Conservation (phyloP, 1,140 invertebrate species). For the Lepidurus couesii region DNA sequence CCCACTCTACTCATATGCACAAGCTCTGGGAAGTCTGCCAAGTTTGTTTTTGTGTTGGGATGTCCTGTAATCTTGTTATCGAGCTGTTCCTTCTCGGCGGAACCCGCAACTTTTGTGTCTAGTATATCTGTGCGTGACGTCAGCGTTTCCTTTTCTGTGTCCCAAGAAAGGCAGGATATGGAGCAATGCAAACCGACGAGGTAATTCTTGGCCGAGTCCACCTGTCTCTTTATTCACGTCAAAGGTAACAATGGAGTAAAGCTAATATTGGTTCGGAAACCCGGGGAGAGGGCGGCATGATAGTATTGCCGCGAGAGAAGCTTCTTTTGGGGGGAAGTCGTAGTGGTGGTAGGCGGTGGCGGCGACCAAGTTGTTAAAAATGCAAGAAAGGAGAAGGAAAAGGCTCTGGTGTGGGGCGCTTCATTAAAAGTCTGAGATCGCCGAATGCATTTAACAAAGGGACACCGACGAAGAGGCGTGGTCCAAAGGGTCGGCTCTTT, state of each 20-base stretch:
- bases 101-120: no score
- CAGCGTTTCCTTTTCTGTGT: background rate
- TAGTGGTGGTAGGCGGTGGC: background rate
- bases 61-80: slow-evolving; percentile 9
- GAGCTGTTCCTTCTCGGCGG: background rate
- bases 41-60: background rate
- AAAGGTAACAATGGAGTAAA: slow-evolving; percentile 5
- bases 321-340: background rate
- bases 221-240: slow-evolving; percentile 1
- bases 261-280: slow-evolving; percentile 15
- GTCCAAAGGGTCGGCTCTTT: background rate
- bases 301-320: background rate
- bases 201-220: background rate
- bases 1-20: background rate
- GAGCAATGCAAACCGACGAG: background rate
- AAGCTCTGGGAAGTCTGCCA: background rate
- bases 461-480: slow-evolving; percentile 16
- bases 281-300: background rate
- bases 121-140: background rate
- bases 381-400: background rate
- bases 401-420: background rate
- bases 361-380: slow-evolving; percentile 6
- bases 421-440: slow-evolving; percentile 18
- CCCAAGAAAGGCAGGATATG: background rate
- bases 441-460: slow-evolving; percentile 3